Percentiles rank a stretch among this genome's conserved stretches.
Conservation (phyloP, 2,113 vertebrate genomes). For the Lophotis ruficrista region DNA sequence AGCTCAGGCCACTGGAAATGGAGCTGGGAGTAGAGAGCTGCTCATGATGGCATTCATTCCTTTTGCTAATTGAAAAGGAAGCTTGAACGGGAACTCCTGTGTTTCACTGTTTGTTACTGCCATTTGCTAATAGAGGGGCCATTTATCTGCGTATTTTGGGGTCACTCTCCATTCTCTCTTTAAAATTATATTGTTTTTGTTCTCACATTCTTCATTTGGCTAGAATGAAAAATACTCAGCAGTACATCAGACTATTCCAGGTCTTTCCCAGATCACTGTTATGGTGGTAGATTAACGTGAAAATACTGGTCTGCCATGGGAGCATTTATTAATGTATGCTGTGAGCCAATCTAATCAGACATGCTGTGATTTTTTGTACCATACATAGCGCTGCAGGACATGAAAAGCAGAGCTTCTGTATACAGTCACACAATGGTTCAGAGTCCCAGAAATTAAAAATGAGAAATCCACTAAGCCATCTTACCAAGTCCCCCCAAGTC, state of each 20-base stretch:
- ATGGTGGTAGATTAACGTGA: background rate
- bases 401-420: background rate
- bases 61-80: background rate
- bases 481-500: background rate
- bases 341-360: background rate
- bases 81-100: background rate
- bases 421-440: slow-evolving; percentile 9
- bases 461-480: background rate
- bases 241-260: background rate
- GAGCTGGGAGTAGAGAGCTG: background rate
- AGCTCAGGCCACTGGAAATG: background rate
- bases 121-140: background rate
- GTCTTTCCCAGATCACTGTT: background rate
- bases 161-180: background rate
- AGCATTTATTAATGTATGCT: background rate
- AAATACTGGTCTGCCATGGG: background rate
- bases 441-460: background rate
- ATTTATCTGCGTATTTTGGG: background rate
- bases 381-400: background rate
- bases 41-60: background rate
- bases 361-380: background rate
- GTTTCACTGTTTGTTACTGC: background rate
- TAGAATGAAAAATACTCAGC: background rate
- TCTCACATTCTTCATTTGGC: background rate
- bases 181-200: background rate